A percentile compares a stretch with the other conserved stretches of the same genome.
phyloP scores from a whole-genome alignment of 2,888 invertebrate genomes.

The Watsonalla binaria region DNA sequence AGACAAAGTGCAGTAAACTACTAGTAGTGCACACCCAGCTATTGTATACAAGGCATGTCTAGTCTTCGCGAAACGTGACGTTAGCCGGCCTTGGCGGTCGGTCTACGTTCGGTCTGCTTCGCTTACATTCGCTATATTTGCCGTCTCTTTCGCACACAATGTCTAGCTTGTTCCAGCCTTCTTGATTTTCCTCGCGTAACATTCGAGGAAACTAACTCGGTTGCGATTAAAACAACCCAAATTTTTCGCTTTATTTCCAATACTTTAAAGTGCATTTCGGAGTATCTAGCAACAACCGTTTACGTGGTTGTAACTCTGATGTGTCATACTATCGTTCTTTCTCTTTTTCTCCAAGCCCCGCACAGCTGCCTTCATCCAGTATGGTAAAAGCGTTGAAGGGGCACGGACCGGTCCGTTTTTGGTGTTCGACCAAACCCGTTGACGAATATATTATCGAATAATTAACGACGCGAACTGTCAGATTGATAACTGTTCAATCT shows the following conservation, averaged over 20 bases:
- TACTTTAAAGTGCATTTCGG: constrained; percentile 32
- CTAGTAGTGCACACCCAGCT: constrained; percentile 36
- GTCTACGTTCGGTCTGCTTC: constrained; percentile 51
- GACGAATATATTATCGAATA: constrained; percentile 49
- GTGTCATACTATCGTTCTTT: constrained; percentile 64
- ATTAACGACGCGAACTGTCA: constrained; percentile 43
- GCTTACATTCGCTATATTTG: constrained; percentile 38
- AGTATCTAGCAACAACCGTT: constrained; percentile 19
- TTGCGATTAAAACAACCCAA: constrained; percentile 32
- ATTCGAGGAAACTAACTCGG: constrained; percentile 69
- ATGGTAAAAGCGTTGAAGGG: constrained; percentile 60
- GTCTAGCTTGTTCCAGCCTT: constrained; percentile 49
- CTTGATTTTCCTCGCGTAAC: constrained; percentile 67
- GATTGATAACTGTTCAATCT: constrained; percentile 29
- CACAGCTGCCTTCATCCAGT: constrained; percentile 70
- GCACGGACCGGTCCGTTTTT: constrained; percentile 50
- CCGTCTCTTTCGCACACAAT: constrained; percentile 63
- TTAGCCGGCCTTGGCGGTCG: constrained; percentile 71
- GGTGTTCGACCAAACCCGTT: constrained; percentile 38
- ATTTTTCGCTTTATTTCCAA: constrained; percentile 44
- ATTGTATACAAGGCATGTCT: constrained; percentile 55
- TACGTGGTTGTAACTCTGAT: constrained; percentile 40
- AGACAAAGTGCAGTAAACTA: constrained; percentile 54
- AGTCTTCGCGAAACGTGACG: constrained; percentile 71
- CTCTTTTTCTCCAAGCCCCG: constrained; percentile 63